Conservation (phyloP, 2,888 invertebrate species). For the Cheilosia vernalis region DNA sequence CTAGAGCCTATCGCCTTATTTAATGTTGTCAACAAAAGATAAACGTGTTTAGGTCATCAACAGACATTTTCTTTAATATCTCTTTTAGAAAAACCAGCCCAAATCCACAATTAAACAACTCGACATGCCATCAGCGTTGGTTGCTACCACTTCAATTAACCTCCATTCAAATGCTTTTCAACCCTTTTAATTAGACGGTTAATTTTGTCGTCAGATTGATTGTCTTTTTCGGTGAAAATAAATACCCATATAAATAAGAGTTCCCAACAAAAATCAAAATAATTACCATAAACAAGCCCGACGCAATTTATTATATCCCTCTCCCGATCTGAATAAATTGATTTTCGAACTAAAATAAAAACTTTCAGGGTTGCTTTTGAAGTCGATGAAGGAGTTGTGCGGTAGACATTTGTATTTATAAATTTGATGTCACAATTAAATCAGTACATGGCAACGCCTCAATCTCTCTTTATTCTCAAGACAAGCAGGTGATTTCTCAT, state of each 20-base stretch:
- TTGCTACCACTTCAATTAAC: conserved; percentile 23
- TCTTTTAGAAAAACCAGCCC: too few species aligned
- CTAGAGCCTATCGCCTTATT: too few species aligned
- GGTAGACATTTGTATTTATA: not conserved
- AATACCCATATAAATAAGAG: not conserved
- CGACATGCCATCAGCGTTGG: not conserved
- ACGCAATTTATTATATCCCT: conserved; percentile 6
- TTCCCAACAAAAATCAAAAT: conserved; percentile 11
- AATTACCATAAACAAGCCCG: not conserved
- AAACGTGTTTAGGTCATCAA: too few species aligned
- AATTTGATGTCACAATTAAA: not conserved
- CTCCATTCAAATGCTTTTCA: conserved; percentile 7
- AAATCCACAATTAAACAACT: too few species aligned
- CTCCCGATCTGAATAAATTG: not conserved
- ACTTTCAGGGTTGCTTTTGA: not conserved
- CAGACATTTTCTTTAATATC: too few species aligned
- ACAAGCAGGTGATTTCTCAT: conserved; percentile 22
- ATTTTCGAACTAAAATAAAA: not conserved
- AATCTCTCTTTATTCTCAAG: conserved; percentile 29
- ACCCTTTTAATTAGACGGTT: conserved; percentile 4
- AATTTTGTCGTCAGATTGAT: not conserved
- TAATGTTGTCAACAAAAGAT: too few species aligned
- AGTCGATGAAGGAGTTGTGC: not conserved
- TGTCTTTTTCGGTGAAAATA: not conserved
- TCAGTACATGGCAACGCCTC: not conserved